Base-by-base conservation (phyloP, 1,140 invertebrate genomes). In the Glomeris maerens region DNA sequence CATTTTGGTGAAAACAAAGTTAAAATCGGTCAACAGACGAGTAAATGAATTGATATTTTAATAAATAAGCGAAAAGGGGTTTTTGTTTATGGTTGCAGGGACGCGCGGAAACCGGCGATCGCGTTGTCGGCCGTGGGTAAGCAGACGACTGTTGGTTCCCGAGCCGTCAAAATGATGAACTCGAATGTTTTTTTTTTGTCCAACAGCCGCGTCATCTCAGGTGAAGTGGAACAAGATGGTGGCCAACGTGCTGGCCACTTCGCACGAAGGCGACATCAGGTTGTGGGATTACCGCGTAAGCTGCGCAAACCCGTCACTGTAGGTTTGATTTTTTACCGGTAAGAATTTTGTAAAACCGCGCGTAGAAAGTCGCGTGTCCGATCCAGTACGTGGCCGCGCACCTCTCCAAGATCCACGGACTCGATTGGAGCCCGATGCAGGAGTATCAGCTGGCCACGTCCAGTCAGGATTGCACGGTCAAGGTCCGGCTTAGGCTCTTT, bases 311-410 rank as follows among this genome's bases (percentile, higher is more conserved):
- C n/a, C 25, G 22, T 23, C 42, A 1, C n/a, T 7, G 17, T 21
- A 21, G 1, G 22, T 17, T 29, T 26, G n/a, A 36, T 27, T 42
- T 2, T 1, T 7, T 25, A 40, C 20, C 13, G 10, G 26, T 45
- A 27, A 38, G 5, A 17, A 26, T 17, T 36, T 23, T 29, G n/a
- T 38, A 41, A 49, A 17, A 26, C 20, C 46, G 20, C 25, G 23
- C 36, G 7, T 58, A 69, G 55, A 92, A 93, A 73, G 78, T 79
- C 44, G 82, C 79, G 41, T 75, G 78, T 50, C 90, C 91, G 2
- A 72, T 91, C 1, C 84, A 91, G 60, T 97, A 95, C 58, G 88
- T 95, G 57, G 81, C 90, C 25, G 91, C 90, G 5, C 91, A 96
- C 75, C 70, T 91, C 45, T 82, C 84, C 50, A 92, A 83, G 71